Evolutionary conservation across 2,888 invertebrate species (phyloP).

Genomic region (Sycophila texana): DNA sequence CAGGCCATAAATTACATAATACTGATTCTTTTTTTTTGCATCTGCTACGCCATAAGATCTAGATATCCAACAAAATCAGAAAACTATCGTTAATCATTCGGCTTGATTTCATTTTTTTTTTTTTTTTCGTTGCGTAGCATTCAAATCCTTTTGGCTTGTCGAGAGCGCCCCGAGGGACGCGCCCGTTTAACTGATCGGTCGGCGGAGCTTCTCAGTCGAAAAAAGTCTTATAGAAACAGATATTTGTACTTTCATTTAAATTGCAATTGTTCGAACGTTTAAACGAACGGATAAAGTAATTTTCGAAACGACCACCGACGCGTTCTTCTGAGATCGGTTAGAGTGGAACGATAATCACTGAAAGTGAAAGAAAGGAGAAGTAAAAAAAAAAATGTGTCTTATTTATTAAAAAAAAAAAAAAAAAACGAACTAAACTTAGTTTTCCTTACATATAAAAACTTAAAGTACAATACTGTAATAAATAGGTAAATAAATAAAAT

Average conservation of each 20-base stretch:
- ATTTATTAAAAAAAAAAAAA: no score
- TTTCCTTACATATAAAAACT: slow-evolving; percentile 1
- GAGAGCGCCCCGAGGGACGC: not conserved
- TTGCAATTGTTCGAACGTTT: not conserved
- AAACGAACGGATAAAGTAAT: not conserved
- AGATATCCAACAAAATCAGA: slow-evolving; percentile 19
- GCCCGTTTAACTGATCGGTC: slow-evolving; percentile 6
- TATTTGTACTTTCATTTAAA: slow-evolving; percentile 1
- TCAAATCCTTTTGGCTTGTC: slow-evolving; percentile 45
- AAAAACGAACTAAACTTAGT: not conserved
- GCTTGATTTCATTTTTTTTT: slow-evolving; percentile 19
- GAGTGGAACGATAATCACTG: no score
- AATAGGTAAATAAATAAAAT: no score
- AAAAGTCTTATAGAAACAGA: slow-evolving; percentile 44
- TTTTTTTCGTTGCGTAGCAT: slow-evolving; percentile 49
- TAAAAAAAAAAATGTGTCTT: not conserved
- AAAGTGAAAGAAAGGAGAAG: not conserved
- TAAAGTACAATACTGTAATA: not conserved
- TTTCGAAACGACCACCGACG: not conserved
- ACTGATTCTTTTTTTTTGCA: slow-evolving; percentile 23
- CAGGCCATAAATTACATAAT: slow-evolving; percentile 28
- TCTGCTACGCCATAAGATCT: slow-evolving; percentile 25
- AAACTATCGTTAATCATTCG: slow-evolving; percentile 20
- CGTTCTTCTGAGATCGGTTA: no score
- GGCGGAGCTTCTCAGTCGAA: slow-evolving; percentile 38